Conservation (phyloP, 2,797 vertebrate species). For the Fringilla coelebs region DNA sequence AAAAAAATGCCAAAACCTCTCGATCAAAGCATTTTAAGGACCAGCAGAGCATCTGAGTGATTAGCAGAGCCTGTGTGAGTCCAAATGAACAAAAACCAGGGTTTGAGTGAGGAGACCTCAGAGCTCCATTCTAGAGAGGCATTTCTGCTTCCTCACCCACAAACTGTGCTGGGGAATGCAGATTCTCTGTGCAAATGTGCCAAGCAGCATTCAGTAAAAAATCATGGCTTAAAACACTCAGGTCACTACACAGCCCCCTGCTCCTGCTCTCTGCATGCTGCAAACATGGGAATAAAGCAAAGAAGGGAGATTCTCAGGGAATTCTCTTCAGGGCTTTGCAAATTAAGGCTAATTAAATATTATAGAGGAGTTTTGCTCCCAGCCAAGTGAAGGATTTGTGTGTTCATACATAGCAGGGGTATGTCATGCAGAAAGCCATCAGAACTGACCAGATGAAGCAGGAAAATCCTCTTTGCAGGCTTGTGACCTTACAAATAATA, state of each 20-base stretch:
- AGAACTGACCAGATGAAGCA: neutral
- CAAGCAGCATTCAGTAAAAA: neutral
- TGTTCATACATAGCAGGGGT: neutral
- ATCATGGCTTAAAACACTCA: neutral
- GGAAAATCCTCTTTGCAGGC: neutral
- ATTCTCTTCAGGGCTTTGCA: neutral
- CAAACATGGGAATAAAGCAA: fast-evolving
- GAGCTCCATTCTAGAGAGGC: neutral
- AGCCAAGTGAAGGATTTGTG: neutral
- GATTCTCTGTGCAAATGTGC: neutral
- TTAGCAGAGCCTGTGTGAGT: neutral
- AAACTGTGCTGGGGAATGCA: neutral
- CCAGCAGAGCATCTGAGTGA: neutral
- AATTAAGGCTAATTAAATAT: neutral
- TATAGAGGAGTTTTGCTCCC: neutral
- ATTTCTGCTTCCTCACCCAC: neutral
- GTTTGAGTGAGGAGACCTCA: neutral
- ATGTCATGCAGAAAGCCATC: neutral
- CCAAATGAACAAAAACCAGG: neutral
- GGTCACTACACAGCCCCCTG: neutral
- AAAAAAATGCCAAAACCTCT: neutral
- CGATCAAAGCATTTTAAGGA: neutral
- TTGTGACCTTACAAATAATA: neutral
- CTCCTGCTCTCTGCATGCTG: neutral
- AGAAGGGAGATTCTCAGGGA: neutral